Percentiles rank a stretch among this genome's conserved stretches.
Evolutionary conservation across 2,113 vertebrate genomes (phyloP).

Genomic region (Forbesichthys agassizii): DNA sequence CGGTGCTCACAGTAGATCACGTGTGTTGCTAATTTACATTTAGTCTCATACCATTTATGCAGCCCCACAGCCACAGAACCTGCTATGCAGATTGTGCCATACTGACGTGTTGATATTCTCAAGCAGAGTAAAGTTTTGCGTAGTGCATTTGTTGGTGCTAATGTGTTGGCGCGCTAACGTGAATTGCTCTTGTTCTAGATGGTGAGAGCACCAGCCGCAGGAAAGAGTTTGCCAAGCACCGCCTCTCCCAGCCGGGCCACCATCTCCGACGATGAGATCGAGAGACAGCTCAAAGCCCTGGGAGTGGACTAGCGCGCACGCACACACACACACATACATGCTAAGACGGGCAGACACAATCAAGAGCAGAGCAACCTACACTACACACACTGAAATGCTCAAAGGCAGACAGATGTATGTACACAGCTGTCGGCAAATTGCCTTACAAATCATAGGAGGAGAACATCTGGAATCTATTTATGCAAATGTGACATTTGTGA

Average conservation of each 20-base stretch:
- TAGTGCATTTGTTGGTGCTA: too few species aligned
- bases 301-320: slow-evolving; percentile 85
- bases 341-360: neutral
- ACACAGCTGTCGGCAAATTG: slow-evolving; percentile 23
- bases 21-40: too few species aligned
- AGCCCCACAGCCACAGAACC: neutral
- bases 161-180: slow-evolving; percentile 22
- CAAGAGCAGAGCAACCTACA: neutral
- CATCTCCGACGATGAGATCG: slow-evolving; percentile 96
- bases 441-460: slow-evolving; percentile 26
- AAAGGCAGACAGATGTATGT: slow-evolving; percentile 22
- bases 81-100: neutral
- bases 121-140: neutral
- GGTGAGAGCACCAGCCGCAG: slow-evolving; percentile 91
- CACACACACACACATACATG: slow-evolving; percentile 14
- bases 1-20: too few species aligned
- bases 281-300: slow-evolving; percentile 92
- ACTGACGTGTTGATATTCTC: neutral
- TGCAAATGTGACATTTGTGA: slow-evolving; percentile 48
- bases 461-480: slow-evolving; percentile 42
- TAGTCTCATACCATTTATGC: too few species aligned
- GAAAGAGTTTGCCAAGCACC: slow-evolving; percentile 83
- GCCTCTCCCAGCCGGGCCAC: slow-evolving; percentile 81
- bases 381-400: neutral
- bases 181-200: slow-evolving; percentile 78